Conservation (phyloP, 2,888 invertebrate species). For the Listrodromus nycthemerus region DNA sequence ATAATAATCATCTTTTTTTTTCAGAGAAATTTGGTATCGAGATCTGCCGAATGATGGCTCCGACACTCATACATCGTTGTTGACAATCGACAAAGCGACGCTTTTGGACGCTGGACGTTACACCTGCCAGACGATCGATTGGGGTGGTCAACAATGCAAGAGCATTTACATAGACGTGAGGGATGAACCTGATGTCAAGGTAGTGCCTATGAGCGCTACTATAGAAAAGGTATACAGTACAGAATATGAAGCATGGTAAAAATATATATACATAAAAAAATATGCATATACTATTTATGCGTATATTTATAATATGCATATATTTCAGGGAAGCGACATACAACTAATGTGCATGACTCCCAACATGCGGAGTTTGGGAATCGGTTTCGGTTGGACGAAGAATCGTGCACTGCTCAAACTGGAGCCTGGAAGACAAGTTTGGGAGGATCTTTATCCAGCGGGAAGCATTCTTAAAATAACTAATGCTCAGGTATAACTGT, state of each 20-base stretch:
- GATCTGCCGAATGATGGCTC: slow-evolving; percentile 85
- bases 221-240: slow-evolving; percentile 87
- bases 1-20: neutral
- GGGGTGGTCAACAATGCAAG: slow-evolving; percentile 89
- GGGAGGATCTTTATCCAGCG: slow-evolving; percentile 94
- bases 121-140: slow-evolving; percentile 91
- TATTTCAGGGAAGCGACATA: slow-evolving; percentile 88
- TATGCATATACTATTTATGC: no score
- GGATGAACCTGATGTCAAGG: slow-evolving; percentile 88
- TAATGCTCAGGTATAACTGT: slow-evolving; percentile 88
- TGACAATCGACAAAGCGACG: slow-evolving; percentile 90
- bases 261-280: no score
- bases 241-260: neutral
- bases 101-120: slow-evolving; percentile 91
- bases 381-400: slow-evolving; percentile 94
- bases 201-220: slow-evolving; percentile 90
- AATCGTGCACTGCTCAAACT: slow-evolving; percentile 91
- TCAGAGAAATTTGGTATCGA: slow-evolving; percentile 83
- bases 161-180: slow-evolving; percentile 87
- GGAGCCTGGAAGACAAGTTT: slow-evolving; percentile 91
- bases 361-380: slow-evolving; percentile 84
- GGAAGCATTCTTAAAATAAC: slow-evolving; percentile 93
- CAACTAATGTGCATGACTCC: slow-evolving; percentile 90
- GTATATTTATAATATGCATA: no score
- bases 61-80: slow-evolving; percentile 88